phyloP scores from a whole-genome alignment of 2,797 vertebrate species.

The Strix occidentalis region DNA sequence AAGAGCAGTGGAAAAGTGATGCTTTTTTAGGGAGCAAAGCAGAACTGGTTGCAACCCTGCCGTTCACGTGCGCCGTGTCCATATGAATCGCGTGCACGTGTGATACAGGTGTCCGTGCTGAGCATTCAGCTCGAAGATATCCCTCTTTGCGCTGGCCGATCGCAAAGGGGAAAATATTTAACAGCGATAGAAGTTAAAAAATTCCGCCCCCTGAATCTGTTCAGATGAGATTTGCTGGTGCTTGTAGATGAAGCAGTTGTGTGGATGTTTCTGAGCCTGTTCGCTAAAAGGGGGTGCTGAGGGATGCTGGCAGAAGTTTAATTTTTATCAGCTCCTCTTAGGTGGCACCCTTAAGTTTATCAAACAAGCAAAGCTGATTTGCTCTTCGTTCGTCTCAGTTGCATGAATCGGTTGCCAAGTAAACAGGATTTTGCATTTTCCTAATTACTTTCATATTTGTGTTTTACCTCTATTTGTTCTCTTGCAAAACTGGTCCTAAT shows the following conservation, averaged over 20 bases:
- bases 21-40: neutral
- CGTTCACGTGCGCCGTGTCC: rapidly evolving
- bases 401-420: constrained; percentile 70
- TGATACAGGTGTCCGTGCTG: rapidly evolving
- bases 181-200: neutral
- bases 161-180: neutral
- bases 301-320: constrained; percentile 56
- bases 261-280: neutral
- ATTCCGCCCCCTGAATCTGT: neutral
- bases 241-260: neutral
- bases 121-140: neutral
- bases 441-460: constrained; percentile 81
- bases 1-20: neutral
- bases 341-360: constrained; percentile 58
- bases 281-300: neutral
- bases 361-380: constrained; percentile 70
- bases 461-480: constrained; percentile 75
- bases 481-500: constrained; percentile 71
- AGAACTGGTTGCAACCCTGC: rapidly evolving
- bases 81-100: rapidly evolving
- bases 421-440: constrained; percentile 72
- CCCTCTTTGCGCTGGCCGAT: neutral
- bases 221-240: constrained; percentile 5
- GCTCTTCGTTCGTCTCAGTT: constrained; percentile 70
- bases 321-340: constrained; percentile 59